These are phyloP conservation scores for Austrofundulus limnaeus DNA, from an alignment of 2,113 vertebrate genomes.

Conservation along the genomic window DNA sequence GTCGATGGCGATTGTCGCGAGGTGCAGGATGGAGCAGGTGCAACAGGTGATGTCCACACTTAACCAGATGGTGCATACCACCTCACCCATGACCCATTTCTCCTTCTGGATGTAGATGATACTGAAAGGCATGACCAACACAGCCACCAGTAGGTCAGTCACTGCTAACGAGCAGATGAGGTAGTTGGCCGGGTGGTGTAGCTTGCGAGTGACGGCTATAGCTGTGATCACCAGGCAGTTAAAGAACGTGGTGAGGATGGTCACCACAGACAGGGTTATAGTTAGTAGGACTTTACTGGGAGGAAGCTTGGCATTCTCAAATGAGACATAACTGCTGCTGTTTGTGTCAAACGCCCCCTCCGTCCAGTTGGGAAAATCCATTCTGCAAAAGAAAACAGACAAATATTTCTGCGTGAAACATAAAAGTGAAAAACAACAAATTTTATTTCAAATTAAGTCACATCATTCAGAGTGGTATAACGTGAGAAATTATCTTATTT, in stretches of 20 bases:
- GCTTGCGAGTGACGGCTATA: constrained; percentile 93
- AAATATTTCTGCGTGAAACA: constrained; percentile 28
- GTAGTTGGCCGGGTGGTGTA: constrained; percentile 98
- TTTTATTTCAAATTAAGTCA: background rate
- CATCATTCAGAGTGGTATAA: background rate
- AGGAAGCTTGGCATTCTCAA: constrained; percentile 72
- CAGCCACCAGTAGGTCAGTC: constrained; percentile 95
- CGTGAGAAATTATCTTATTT: background rate
- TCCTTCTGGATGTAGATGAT: constrained; percentile 94
- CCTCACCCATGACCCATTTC: constrained; percentile 93
- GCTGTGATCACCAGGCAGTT: constrained; percentile 97
- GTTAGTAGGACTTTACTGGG: constrained; percentile 89
- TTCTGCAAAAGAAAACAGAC: constrained; percentile 69
- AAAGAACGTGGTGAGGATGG: constrained; percentile 91
- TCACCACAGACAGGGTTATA: constrained; percentile 87
- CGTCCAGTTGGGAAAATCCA: constrained; percentile 90
- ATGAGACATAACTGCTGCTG: constrained; percentile 46
- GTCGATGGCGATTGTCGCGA: constrained; percentile 93
- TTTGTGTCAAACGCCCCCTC: constrained; percentile 77
- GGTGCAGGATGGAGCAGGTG: constrained; percentile 95
- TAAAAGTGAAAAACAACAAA: background rate
- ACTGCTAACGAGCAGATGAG: constrained; percentile 95
- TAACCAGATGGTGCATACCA: constrained; percentile 92
- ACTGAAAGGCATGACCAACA: constrained; percentile 98
- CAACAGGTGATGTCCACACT: constrained; percentile 95